A percentile compares a stretch with the other conserved stretches of the same genome.
These are phyloP conservation scores for Phyto melanocephala DNA, from an alignment of 2,888 invertebrate species.

Conservation along the genomic window DNA sequence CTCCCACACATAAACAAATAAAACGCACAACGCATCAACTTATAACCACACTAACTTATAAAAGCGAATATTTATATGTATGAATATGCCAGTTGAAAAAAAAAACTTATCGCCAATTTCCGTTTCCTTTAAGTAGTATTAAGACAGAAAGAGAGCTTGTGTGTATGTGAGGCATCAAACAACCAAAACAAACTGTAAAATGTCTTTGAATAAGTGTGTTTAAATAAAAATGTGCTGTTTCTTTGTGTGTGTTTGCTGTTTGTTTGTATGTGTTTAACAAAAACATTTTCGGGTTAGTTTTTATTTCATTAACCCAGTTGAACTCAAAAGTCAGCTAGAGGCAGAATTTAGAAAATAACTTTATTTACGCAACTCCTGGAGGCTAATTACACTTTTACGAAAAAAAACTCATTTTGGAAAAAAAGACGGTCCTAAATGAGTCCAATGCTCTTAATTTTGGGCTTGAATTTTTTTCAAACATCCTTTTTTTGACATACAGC, in stretches of 20 bases:
- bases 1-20: not conserved
- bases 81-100: not conserved
- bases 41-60: slow-evolving; percentile 14
- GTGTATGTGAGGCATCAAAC: slow-evolving; percentile 8
- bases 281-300: slow-evolving; percentile 27
- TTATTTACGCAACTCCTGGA: too few species aligned
- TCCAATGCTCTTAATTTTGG: too few species aligned
- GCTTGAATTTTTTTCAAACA: too few species aligned
- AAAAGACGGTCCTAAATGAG: too few species aligned
- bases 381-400: too few species aligned
- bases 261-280: not conserved
- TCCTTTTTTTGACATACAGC: too few species aligned
- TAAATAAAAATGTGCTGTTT: too few species aligned
- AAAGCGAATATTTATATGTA: not conserved
- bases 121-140: slow-evolving; percentile 47
- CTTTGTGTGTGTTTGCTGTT: not conserved
- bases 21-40: slow-evolving; percentile 29
- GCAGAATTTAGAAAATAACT: too few species aligned
- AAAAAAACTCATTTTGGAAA: too few species aligned
- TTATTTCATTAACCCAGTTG: too few species aligned
- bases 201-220: not conserved
- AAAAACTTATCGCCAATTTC: slow-evolving; percentile 56
- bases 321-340: too few species aligned
- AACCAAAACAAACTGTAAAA: slow-evolving; percentile 37
- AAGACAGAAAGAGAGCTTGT: not conserved